phyloP scores from a whole-genome alignment of 2,888 invertebrate genomes.

The Hemithea aestivaria region DNA sequence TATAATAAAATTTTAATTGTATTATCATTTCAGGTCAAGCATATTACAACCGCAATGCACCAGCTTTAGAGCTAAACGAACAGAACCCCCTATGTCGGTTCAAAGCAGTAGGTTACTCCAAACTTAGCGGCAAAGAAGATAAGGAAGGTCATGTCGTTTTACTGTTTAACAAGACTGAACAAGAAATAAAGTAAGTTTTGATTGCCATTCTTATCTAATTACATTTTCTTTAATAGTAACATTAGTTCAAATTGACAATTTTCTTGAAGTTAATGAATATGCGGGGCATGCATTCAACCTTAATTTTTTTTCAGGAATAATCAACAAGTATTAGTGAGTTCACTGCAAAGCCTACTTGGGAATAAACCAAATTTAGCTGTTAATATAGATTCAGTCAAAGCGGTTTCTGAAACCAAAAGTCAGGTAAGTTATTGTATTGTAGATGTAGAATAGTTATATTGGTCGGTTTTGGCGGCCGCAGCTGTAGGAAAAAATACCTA shows the following conservation, averaged over 20 bases:
- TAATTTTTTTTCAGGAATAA: constrained; percentile 76
- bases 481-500: no score
- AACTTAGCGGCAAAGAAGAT: constrained; percentile 91
- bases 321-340: constrained; percentile 84
- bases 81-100: constrained; percentile 96
- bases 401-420: constrained; percentile 87
- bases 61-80: constrained; percentile 89
- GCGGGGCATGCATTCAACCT: no score
- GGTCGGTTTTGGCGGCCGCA: no score
- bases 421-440: no score
- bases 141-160: constrained; percentile 94
- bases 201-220: no score
- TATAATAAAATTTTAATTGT: no score
- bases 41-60: constrained; percentile 87
- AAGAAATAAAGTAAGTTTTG: constrained; percentile 84
- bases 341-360: constrained; percentile 85
- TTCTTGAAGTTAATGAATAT: no score
- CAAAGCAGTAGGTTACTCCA: constrained; percentile 96
- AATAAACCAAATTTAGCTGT: constrained; percentile 91
- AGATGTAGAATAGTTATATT: no score
- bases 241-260: no score
- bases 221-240: no score
- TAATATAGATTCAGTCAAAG: constrained; percentile 87
- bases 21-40: constrained; percentile 83
- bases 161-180: constrained; percentile 88